Evolutionary conservation across 1,140 invertebrate species (phyloP).

Genomic region (Heliconius himera): DNA sequence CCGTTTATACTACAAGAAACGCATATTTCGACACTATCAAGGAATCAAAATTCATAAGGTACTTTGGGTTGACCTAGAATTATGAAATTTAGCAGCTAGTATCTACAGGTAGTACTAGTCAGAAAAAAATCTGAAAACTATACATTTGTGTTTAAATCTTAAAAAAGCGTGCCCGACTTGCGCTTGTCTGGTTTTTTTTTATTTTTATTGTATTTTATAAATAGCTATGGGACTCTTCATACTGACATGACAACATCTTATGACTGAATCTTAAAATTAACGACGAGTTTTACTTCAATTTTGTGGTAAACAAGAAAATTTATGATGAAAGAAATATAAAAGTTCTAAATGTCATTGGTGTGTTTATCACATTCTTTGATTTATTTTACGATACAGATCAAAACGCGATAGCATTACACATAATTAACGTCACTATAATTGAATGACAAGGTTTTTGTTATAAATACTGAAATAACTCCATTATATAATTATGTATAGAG

Average conservation of each 20-base stretch:
- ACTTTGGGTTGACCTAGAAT: too few species aligned
- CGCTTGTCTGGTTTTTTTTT: too few species aligned
- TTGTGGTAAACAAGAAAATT: constrained; percentile 17
- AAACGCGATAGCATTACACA: background rate
- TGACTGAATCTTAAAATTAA: background rate
- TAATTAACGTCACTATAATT: background rate
- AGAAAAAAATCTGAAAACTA: too few species aligned
- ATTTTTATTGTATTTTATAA: background rate
- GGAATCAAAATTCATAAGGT: too few species aligned
- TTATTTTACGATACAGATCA: background rate
- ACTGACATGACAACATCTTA: background rate
- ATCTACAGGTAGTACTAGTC: too few species aligned
- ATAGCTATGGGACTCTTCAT: background rate
- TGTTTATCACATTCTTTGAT: background rate
- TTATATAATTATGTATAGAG: background rate
- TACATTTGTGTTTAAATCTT: too few species aligned
- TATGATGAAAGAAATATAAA: constrained; percentile 1
- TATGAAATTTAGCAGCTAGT: too few species aligned
- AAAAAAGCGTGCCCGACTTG: too few species aligned
- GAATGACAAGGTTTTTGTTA: background rate
- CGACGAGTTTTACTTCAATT: background rate
- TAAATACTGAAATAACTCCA: background rate
- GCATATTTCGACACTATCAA: too few species aligned
- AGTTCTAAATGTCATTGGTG: background rate
- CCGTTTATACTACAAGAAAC: too few species aligned